Base-by-base conservation (phyloP, 2,888 invertebrate genomes). In the Danaus chrysippus region DNA sequence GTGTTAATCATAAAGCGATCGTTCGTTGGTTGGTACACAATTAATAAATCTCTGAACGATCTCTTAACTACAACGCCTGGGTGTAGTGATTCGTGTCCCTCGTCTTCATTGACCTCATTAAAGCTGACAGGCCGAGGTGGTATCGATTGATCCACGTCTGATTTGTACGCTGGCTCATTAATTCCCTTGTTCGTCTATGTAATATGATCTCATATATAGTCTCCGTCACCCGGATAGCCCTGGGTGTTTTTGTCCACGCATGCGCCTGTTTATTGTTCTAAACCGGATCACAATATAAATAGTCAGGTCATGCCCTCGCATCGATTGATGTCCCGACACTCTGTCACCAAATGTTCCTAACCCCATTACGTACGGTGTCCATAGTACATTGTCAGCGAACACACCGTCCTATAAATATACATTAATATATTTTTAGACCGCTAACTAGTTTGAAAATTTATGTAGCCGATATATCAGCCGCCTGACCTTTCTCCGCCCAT, bases 281-380 rank as follows among this genome's bases (percentile, higher is more conserved):
- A 78, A 77, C 76, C 70, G 77, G 23, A 77, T 81, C 78, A 77
- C 77, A 81, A 81, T 79, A 81, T 77, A 85, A 83, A 83, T 84
- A 83, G 84, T 80, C 76, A 79, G 83, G 84, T 83, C 83, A 81
- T 78, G 74, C 76, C 81, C 83, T 76, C 76, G 64, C 74, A 77
- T 81, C 77, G 80, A 82, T 79, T 76, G 77, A 66, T 68, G 63
- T 53, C 60, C 52, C 54, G 53, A 52, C 17, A 42, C 13, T 41
- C 56, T 54, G 53, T 23, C 44, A 17, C 5, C 42, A 42, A 19
- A 11, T 19, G 12, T 56, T 23, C 2, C 17, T 13, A 44, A 44
- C 43, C 43, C 56, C 17, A 56, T 9, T 13, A 42, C 12, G 41
- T 12, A 13, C 13, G 42, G 23, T 60, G 23, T 3, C 55, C 13